Conservation (phyloP, 2,113 vertebrate species). For the Amia ocellicauda region DNA sequence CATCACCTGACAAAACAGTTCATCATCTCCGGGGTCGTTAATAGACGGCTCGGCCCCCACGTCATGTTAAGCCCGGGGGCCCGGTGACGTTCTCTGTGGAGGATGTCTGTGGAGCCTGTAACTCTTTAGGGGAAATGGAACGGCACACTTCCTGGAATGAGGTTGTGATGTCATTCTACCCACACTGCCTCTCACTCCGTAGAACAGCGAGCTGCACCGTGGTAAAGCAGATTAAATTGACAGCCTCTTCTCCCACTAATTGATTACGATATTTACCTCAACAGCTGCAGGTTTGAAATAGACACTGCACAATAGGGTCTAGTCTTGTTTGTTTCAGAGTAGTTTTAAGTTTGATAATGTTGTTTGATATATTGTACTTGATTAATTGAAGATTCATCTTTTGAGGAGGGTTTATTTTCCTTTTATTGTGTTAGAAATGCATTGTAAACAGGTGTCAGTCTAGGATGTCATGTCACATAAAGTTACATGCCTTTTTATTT, state of each 20-base stretch:
- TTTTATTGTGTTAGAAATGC: too few species aligned
- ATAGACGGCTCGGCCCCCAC: not conserved
- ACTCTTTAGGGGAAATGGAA: not conserved
- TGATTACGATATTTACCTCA: not conserved
- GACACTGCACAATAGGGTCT: too few species aligned
- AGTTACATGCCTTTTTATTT: too few species aligned
- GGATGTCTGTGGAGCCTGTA: not conserved
- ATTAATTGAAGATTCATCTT: too few species aligned
- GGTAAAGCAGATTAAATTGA: not conserved
- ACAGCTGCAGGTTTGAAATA: too few species aligned
- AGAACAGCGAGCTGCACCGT: not conserved
- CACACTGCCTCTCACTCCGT: not conserved
- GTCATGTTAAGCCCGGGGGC: not conserved
- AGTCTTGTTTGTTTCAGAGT: too few species aligned
- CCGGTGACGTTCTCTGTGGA: not conserved
- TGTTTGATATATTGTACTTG: too few species aligned
- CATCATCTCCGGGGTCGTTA: not conserved
- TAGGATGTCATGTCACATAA: too few species aligned
- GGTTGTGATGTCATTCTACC: not conserved
- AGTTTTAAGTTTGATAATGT: too few species aligned
- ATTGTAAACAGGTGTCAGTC: too few species aligned
- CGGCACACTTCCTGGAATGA: slow-evolving; percentile 2
- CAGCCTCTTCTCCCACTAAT: too few species aligned
- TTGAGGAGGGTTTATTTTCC: too few species aligned
- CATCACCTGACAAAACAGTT: not conserved